Evolutionary conservation across 2,797 vertebrate species (phyloP), one percentile per base, ranked within the genome.

Genomic region (Coracias cyanogaster): DNA sequence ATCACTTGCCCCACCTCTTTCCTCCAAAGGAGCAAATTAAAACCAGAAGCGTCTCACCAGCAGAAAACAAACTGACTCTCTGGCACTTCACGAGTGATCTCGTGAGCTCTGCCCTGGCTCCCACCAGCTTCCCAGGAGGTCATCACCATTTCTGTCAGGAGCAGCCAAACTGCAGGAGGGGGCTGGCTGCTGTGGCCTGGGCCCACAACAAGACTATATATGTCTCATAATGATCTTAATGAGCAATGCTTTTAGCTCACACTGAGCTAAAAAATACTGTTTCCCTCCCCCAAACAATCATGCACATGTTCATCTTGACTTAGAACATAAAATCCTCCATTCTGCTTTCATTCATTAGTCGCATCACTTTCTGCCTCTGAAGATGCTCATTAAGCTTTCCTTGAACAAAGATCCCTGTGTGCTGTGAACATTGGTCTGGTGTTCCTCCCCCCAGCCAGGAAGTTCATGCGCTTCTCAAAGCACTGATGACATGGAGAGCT

Each of bases 301-400:
- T 8, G 11, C 61, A 48, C 0, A 0, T 22, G 17, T 37, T 58
- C 29, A 41, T 54, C 33, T 31, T 88, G 41, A 83, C 85, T 64
- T 58, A 72, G 49, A 91, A 52, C 18, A 61, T 15, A 79, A 81
- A 66, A 17, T 37, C 46, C 46, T 81, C 55, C 61, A 25, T 29
- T 72, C 71, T 74, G 45, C 83, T 66, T 61, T 74, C 66, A 64
- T 76, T 92, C 67, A 87, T 85, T 67, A 93, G 26, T 71, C 25
- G 54, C 41, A 62, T 78, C 82, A 48, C 49, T 71, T 85, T 70
- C 88, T 81, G 49, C 82, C 69, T 85, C 69, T 73, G 55, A 94
- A 89, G 88, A 82, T 60, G 86, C 67, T 96, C 77, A 70, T 73
- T 60, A 93, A 90, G 79, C 31, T 79, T 71, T 87, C 43, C 70